Evolutionary conservation across 2,113 vertebrate genomes (phyloP), one percentile per base, ranked within the genome.

Genomic region (Cebus imitator): DNA sequence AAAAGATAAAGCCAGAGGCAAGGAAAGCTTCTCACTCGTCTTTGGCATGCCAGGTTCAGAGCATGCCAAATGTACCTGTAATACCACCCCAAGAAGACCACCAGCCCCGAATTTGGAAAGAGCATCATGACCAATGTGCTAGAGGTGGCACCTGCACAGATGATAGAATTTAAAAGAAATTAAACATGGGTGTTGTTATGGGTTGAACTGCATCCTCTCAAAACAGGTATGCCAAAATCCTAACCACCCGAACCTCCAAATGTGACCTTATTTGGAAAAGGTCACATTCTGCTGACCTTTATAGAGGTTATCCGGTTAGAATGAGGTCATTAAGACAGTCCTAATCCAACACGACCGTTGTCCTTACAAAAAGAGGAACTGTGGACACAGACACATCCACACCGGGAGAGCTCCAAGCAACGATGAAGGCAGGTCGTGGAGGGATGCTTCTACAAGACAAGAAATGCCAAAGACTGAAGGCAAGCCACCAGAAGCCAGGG

Each of bases 61-160:
- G 32, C 64, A 37, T 43, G n/a, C 48, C n/a, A 18, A 61, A 27
- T 58, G 43, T 35, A 88, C 11, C 68, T 21, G 10, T 32, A 35
- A 35, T 14, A 14, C 58, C 32, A 78, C 21, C 55, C 43, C 13
- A 52, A 18, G 35, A 50, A 55, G 5, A 25, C 17, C 37, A 76
- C 17, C 37, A 20, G 25, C n/a, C 30, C 20, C 7, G 12, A 52
- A 43, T 58, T 23, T 72, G 57, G 35, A 18, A 83, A 58, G 20
- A 52, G 43, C 16, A 40, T 10, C 16, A 40, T 10, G 23, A 30
- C 25, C 20, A 23, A 6, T 5, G 52, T 37, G 48, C 25, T n/a
- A 43, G 37, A 52, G 12, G 7, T 14, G 5, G 45, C 2, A 23
- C 17, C 6, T 18, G 13, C 13, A 8, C 2, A 2, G 5, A 2